Evolutionary conservation across 1,140 invertebrate species (phyloP).

Genomic region (Cydia amplana): DNA sequence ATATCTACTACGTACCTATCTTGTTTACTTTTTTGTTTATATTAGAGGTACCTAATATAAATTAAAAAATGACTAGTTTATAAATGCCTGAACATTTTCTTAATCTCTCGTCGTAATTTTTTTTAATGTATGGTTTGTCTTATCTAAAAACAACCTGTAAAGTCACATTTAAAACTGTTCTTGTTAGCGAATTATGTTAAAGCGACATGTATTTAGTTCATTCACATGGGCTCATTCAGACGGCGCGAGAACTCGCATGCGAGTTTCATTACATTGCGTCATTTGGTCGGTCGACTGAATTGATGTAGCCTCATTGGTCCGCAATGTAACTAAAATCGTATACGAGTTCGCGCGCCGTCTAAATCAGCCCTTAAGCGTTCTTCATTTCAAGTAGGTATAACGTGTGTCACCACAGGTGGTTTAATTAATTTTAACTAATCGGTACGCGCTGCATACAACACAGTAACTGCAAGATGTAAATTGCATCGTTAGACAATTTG

Average conservation of each 20-base stretch:
- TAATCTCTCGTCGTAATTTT: not conserved
- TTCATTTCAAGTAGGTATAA: too few species aligned
- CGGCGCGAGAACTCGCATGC: too few species aligned
- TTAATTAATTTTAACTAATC: not conserved
- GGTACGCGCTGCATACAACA: not conserved
- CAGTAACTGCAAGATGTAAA: slow-evolving; percentile 1
- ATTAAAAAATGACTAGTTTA: too few species aligned
- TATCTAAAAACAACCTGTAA: slow-evolving; percentile 9
- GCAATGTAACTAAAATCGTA: too few species aligned
- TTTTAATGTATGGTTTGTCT: not conserved
- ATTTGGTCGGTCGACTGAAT: too few species aligned
- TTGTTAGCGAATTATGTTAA: not conserved
- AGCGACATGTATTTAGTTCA: too few species aligned
- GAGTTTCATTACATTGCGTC: too few species aligned
- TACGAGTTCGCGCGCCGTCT: too few species aligned
- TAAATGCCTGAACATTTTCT: not conserved
- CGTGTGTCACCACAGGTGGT: not conserved
- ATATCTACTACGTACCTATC: not conserved
- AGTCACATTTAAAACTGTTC: not conserved
- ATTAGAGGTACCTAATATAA: not conserved
- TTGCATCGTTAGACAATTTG: not conserved
- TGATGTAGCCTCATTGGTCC: too few species aligned
- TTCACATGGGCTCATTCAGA: too few species aligned
- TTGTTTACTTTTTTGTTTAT: not conserved
- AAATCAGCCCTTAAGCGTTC: too few species aligned